Conservation (phyloP, 2,888 invertebrate species). For the Drosophila anomalata region DNA sequence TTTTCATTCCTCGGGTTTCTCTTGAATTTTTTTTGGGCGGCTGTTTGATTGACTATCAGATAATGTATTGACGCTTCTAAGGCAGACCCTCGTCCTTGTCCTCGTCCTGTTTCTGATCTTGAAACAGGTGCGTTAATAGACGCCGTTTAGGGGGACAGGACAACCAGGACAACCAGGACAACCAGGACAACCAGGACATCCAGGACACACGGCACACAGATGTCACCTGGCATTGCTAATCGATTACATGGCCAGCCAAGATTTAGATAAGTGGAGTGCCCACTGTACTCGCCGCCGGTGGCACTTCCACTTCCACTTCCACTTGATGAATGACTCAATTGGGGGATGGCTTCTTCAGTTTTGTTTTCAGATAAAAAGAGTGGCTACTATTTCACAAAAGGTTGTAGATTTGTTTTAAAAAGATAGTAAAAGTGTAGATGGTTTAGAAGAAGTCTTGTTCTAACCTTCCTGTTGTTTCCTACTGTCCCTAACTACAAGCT, state of each 20-base stretch:
- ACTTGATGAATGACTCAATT: neutral
- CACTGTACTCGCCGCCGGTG: constrained; percentile 25
- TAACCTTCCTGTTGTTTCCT: no score
- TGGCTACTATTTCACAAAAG: neutral
- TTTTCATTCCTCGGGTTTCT: neutral
- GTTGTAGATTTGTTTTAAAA: neutral
- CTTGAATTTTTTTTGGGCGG: constrained; percentile 31
- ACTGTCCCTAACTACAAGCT: no score
- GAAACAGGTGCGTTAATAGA: constrained; percentile 70
- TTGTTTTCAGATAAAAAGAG: neutral
- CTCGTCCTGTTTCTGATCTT: neutral
- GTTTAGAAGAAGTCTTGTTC: no score
- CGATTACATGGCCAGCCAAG: constrained; percentile 35
- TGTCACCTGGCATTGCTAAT: constrained; percentile 37
- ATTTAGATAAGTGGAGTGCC: constrained; percentile 27
- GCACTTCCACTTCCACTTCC: neutral
- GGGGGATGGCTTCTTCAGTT: neutral
- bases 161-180: constrained; percentile 6
- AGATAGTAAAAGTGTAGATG: no score
- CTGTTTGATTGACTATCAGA: constrained; percentile 69
- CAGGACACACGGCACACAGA: constrained; percentile 15
- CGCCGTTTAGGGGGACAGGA: constrained; percentile 49
- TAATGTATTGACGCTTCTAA: constrained; percentile 74
- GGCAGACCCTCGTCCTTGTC: constrained; percentile 40
- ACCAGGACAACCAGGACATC: neutral